A percentile compares a stretch with the other conserved stretches of the same genome.
Conservation (phyloP, 92 coral and sea anemone species). For the Epizoanthus scotinus region DNA sequence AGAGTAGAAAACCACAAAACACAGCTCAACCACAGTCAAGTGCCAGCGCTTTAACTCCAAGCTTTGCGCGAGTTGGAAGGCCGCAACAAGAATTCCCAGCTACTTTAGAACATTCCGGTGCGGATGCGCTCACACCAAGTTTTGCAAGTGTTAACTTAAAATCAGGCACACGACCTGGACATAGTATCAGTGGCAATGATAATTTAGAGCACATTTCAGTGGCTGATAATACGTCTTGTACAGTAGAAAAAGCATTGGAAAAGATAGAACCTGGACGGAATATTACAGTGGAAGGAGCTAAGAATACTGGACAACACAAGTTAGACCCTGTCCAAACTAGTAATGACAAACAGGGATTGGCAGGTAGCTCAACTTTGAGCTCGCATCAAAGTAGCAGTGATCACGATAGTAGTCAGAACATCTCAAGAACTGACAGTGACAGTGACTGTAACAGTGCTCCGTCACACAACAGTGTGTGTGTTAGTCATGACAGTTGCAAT, state of each 20-base stretch:
- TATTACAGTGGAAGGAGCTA: background rate
- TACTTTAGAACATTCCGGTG: constrained; percentile 43
- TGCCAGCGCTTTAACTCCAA: constrained; percentile 11
- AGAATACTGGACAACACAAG: background rate
- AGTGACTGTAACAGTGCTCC: background rate
- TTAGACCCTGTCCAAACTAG: background rate
- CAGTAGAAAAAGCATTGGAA: background rate
- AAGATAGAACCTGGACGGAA: background rate
- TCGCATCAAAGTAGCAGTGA: background rate
- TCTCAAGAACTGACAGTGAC: background rate
- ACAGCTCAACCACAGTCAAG: constrained; percentile 14
- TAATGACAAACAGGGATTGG: background rate
- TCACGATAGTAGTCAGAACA: background rate
- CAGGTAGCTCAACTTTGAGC: background rate
- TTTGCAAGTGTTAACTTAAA: constrained; percentile 28
- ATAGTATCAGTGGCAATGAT: background rate
- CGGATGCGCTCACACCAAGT: constrained; percentile 71
- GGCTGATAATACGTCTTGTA: background rate
- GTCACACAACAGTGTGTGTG: background rate
- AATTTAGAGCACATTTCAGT: background rate
- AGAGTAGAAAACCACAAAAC: constrained; percentile 15
- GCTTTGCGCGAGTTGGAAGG: background rate
- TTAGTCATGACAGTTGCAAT: background rate
- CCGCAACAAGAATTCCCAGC: background rate
- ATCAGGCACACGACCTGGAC: background rate